These are phyloP conservation scores for Callospermophilus lateralis DNA, from an alignment of 2,113 vertebrate species.

Conservation along the genomic window DNA sequence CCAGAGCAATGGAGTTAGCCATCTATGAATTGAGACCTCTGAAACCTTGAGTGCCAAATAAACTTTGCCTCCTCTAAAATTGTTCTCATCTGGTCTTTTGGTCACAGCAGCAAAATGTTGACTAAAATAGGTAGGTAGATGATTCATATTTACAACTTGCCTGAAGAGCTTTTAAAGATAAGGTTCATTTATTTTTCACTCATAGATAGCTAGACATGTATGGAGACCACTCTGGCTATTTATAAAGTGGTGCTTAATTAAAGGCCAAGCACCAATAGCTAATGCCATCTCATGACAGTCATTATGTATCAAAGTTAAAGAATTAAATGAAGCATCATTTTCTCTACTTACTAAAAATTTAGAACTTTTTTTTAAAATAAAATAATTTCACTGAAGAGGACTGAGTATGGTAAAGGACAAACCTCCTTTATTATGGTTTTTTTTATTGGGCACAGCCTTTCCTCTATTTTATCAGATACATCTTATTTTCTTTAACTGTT, in stretches of 20 bases:
- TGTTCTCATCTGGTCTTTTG: no score
- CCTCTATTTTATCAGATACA: background rate
- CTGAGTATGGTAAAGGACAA: background rate
- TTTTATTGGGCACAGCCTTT: background rate
- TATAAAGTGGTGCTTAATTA: background rate
- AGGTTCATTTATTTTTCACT: background rate
- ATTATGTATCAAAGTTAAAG: background rate
- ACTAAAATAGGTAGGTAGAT: background rate
- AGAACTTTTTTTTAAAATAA: background rate
- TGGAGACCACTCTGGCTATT: background rate
- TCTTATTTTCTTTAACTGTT: background rate
- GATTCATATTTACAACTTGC: background rate
- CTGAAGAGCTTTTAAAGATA: background rate
- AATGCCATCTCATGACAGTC: background rate
- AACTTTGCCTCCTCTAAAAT: no score
- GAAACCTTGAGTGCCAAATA: no score
- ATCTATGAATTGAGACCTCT: no score
- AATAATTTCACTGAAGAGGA: background rate
- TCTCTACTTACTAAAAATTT: constrained; percentile 9
- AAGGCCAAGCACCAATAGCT: background rate
- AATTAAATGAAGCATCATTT: background rate
- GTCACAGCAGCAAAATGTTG: no score
- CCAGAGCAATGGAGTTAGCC: no score
- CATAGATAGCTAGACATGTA: background rate
- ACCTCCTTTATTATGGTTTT: background rate